Percentiles rank a stretch among this genome's conserved stretches.
Evolutionary conservation across 2,888 invertebrate genomes (phyloP).

Genomic region (Noctua janthina): DNA sequence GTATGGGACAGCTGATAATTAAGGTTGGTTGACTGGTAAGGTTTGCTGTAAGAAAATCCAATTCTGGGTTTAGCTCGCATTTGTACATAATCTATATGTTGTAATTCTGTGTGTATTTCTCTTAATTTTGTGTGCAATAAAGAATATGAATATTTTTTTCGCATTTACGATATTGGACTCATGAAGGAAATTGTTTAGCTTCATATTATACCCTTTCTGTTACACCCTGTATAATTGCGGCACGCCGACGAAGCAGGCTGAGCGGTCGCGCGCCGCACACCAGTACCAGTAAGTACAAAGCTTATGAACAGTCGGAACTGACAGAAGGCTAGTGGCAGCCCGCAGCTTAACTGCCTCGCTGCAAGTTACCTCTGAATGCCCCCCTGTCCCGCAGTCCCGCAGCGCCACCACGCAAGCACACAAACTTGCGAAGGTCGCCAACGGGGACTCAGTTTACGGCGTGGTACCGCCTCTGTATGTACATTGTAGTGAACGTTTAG

Average conservation of each 20-base stretch:
- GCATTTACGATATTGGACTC: too few species aligned
- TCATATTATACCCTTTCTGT: too few species aligned
- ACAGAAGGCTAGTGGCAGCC: background rate
- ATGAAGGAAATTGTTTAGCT: too few species aligned
- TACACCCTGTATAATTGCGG: too few species aligned
- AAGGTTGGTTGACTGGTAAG: too few species aligned
- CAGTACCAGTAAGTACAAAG: background rate
- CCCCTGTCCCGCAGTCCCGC: background rate
- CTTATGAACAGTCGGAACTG: background rate
- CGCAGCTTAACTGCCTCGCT: background rate
- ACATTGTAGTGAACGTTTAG: background rate
- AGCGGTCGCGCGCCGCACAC: background rate
- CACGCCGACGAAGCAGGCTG: background rate
- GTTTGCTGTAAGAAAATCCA: too few species aligned
- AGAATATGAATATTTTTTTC: too few species aligned
- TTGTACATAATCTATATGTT: too few species aligned
- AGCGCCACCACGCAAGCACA: background rate
- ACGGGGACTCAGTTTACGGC: background rate
- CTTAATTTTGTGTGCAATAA: too few species aligned
- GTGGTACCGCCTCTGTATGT: background rate
- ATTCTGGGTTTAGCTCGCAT: too few species aligned
- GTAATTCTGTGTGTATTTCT: too few species aligned
- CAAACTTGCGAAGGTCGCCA: background rate
- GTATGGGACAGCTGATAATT: too few species aligned
- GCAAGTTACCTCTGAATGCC: background rate